Conservation (phyloP, 2,113 vertebrate species). For the Tragelaphus buxtoni region DNA sequence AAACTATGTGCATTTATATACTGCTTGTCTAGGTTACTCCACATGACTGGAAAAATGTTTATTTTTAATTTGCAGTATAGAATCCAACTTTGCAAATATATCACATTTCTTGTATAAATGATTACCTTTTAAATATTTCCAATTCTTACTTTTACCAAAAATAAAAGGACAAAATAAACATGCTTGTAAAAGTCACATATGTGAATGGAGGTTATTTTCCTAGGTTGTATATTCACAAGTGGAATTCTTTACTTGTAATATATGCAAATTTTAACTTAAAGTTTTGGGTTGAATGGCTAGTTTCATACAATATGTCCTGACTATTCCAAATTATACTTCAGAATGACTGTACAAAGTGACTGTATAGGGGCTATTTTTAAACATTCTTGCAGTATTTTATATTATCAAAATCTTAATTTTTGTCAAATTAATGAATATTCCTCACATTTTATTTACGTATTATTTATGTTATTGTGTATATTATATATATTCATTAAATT, state of each 20-base stretch:
- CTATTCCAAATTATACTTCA: not conserved
- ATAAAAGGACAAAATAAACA: not conserved
- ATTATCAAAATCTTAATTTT: not conserved
- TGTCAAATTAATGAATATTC: not conserved
- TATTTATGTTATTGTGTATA: not conserved
- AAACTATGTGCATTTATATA: too few species aligned
- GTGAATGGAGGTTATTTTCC: not conserved
- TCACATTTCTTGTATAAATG: not conserved
- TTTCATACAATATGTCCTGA: not conserved
- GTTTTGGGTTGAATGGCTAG: not conserved
- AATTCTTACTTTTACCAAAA: not conserved
- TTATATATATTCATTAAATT: not conserved
- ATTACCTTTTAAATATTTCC: not conserved
- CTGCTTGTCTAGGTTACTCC: too few species aligned
- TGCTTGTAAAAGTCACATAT: not conserved
- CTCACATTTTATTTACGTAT: not conserved
- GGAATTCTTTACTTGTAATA: not conserved
- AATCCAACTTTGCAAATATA: too few species aligned
- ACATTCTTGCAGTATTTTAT: too few species aligned
- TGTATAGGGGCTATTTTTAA: not conserved
- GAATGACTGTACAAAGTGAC: not conserved
- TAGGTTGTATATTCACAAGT: not conserved
- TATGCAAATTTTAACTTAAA: not conserved
- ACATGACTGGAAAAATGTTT: too few species aligned
- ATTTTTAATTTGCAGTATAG: too few species aligned